phyloP scores from a whole-genome alignment of 2,888 invertebrate species.

The Standfussiana lucernea region DNA sequence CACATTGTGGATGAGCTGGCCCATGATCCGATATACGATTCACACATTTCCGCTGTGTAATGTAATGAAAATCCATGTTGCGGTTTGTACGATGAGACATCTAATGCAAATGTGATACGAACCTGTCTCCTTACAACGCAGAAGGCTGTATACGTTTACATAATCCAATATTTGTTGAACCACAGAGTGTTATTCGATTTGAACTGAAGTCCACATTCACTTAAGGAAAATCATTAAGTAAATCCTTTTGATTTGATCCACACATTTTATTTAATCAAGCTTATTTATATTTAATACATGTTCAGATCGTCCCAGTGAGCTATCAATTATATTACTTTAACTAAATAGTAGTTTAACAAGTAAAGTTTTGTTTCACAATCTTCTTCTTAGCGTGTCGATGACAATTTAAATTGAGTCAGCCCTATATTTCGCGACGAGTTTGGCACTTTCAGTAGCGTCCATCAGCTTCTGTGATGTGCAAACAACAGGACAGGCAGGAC shows the following conservation, averaged over 20 bases:
- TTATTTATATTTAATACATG: slow-evolving; percentile 13
- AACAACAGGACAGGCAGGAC: no score
- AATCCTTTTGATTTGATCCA: slow-evolving; percentile 4
- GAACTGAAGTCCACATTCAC: not conserved
- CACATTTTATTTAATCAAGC: slow-evolving; percentile 18
- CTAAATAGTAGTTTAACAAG: not conserved
- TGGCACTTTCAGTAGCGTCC: no score
- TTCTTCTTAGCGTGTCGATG: no score
- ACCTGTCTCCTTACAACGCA: not conserved
- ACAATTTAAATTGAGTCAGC: no score
- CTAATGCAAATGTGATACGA: slow-evolving; percentile 2
- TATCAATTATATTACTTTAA: slow-evolving; percentile 15
- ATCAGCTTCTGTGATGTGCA: no score
- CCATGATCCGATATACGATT: not conserved
- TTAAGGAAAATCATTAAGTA: slow-evolving; percentile 22
- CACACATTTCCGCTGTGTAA: not conserved
- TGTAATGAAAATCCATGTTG: not conserved
- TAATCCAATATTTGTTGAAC: slow-evolving; percentile 29
- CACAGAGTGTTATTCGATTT: slow-evolving; percentile 13
- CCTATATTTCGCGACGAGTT: no score
- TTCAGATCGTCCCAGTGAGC: slow-evolving; percentile 2
- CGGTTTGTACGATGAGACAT: not conserved
- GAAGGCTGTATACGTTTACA: not conserved
- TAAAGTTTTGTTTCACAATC: slow-evolving; percentile 4
- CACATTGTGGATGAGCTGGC: not conserved